These are phyloP conservation scores for Lochmaea capreae DNA, from an alignment of 2,888 invertebrate species.

Conservation along the genomic window DNA sequence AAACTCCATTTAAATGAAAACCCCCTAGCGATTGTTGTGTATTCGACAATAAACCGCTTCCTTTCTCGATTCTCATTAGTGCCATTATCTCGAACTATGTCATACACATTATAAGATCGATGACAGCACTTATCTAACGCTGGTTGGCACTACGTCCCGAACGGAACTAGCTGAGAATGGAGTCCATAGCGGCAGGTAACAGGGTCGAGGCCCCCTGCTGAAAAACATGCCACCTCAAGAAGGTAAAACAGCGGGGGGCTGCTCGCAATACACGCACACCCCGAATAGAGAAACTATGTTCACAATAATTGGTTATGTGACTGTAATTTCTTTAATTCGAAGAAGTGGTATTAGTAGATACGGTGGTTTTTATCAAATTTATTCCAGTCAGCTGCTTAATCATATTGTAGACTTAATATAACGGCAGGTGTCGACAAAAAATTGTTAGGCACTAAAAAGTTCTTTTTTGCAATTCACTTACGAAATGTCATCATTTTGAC, in stretches of 20 bases:
- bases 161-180: not conserved
- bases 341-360: not conserved
- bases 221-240: constrained; percentile 55
- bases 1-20: too few species aligned
- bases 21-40: not conserved
- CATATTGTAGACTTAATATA: too few species aligned
- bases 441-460: too few species aligned
- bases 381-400: too few species aligned
- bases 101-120: constrained; percentile 39
- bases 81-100: constrained; percentile 29
- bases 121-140: constrained; percentile 38
- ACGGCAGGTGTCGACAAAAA: too few species aligned
- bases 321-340: constrained; percentile 20
- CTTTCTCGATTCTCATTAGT: constrained; percentile 27
- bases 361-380: too few species aligned
- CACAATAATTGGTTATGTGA: constrained; percentile 44
- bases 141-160: not conserved
- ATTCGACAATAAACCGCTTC: constrained; percentile 7
- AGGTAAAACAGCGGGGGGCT: constrained; percentile 51
- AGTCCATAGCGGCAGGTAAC: constrained; percentile 22
- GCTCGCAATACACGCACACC: constrained; percentile 48
- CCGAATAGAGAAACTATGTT: constrained; percentile 46
- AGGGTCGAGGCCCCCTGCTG: constrained; percentile 43
- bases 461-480: too few species aligned
- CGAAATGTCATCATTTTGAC: too few species aligned